These are phyloP conservation scores for Schizotus pectinicornis DNA, from an alignment of 2,888 invertebrate species.

Conservation along the genomic window DNA sequence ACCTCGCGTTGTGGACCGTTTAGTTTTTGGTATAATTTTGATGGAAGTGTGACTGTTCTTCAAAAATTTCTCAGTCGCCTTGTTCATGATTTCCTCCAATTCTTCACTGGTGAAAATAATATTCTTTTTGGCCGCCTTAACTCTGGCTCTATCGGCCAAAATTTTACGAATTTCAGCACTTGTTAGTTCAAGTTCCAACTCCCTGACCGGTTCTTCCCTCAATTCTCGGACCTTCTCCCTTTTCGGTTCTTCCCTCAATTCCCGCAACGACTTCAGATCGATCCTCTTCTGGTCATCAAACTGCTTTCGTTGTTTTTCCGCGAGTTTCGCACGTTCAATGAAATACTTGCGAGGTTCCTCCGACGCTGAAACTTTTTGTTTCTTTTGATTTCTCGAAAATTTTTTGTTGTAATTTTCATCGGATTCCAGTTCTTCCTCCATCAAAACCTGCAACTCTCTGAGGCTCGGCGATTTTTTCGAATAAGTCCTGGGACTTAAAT, in stretches of 20 bases:
- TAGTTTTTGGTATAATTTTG: slow-evolving; percentile 11
- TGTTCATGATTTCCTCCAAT: slow-evolving; percentile 44
- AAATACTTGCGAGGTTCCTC: neutral
- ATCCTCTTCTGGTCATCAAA: slow-evolving; percentile 16
- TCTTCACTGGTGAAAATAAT: slow-evolving; percentile 48
- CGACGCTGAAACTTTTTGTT: neutral
- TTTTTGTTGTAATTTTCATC: slow-evolving; percentile 48
- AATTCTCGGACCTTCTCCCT: slow-evolving; percentile 9
- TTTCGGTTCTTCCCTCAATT: slow-evolving; percentile 27
- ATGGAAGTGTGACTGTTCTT: slow-evolving; percentile 30
- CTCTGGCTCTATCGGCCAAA: slow-evolving; percentile 47
- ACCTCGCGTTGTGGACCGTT: slow-evolving; percentile 1
- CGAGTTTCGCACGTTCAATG: slow-evolving; percentile 30
- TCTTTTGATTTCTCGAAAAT: neutral
- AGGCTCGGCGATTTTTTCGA: slow-evolving; percentile 25
- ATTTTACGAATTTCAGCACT: slow-evolving; percentile 48
- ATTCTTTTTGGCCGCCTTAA: slow-evolving; percentile 44
- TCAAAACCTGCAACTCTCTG: slow-evolving; percentile 31
- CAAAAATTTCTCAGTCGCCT: slow-evolving; percentile 42
- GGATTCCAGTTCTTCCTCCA: slow-evolving; percentile 47
- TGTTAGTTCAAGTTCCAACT: slow-evolving; percentile 37
- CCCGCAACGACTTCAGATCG: too few species aligned
- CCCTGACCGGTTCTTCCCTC: slow-evolving; percentile 1
- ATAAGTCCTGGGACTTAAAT: slow-evolving; percentile 33
- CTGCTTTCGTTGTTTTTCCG: slow-evolving; percentile 30